These are phyloP conservation scores for Cenopis cana DNA, from an alignment of 2,888 invertebrate species.

Conservation along the genomic window DNA sequence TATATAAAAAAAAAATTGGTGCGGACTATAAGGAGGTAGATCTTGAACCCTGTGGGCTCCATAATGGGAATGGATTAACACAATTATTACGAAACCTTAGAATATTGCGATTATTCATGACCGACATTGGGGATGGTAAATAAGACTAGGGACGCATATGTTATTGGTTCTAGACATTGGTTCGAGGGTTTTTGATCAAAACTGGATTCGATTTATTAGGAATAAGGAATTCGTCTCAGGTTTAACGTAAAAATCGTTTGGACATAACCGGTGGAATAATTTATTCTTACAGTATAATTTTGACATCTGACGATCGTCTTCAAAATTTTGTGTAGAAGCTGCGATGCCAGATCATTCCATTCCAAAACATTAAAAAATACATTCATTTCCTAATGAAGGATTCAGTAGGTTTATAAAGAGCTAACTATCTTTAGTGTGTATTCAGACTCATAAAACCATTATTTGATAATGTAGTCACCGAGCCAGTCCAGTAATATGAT, in stretches of 20 bases:
- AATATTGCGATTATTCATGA: constrained; percentile 3
- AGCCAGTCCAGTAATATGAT: no score
- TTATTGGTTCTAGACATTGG: constrained; percentile 3
- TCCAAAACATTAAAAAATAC: no score
- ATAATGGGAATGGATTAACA: constrained; percentile 22
- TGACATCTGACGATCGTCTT: no score
- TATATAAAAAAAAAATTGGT: no score
- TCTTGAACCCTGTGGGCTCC: constrained; percentile 21
- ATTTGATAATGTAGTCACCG: no score
- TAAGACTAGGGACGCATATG: neutral
- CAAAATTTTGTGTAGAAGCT: neutral
- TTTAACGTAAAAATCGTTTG: neutral
- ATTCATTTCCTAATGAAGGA: no score
- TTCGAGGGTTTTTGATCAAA: neutral
- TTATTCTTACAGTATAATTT: no score
- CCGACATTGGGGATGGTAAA: neutral
- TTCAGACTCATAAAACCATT: no score
- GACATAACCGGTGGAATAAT: neutral
- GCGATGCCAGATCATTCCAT: neutral
- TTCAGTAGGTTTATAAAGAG: no score
- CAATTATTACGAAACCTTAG: constrained; percentile 23
- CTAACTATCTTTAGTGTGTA: no score
- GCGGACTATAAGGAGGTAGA: no score
- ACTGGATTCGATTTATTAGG: neutral
- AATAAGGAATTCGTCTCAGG: neutral